phyloP scores from a whole-genome alignment of 2,113 vertebrate species.

The Uropsilus gracilis region DNA sequence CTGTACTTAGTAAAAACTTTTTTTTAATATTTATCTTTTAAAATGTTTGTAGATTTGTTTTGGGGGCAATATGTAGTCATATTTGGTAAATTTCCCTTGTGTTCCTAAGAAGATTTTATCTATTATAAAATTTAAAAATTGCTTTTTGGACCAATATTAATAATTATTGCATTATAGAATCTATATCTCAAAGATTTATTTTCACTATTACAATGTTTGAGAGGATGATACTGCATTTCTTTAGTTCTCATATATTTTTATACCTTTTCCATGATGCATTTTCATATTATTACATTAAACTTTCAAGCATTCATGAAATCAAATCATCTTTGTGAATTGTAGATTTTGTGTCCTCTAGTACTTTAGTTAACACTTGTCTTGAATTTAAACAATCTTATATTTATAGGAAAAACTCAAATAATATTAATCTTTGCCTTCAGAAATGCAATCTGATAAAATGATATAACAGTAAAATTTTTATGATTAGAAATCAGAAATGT shows the following conservation, averaged over 20 bases:
- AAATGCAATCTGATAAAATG: constrained; percentile 5
- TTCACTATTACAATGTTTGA: background rate
- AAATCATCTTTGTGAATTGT: background rate
- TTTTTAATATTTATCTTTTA: background rate
- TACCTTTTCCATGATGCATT: background rate
- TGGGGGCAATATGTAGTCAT: background rate
- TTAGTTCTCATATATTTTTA: background rate
- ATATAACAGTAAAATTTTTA: constrained; percentile 22
- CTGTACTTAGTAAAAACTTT: background rate
- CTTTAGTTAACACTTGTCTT: background rate
- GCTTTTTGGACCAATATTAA: background rate
- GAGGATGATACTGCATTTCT: background rate
- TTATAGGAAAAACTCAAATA: background rate
- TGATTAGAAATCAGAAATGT: background rate
- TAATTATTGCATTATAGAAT: background rate
- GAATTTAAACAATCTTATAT: background rate
- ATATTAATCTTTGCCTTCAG: background rate
- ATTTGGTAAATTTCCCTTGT: background rate
- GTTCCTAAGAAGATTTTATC: background rate
- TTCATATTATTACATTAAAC: background rate
- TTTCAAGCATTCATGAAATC: background rate
- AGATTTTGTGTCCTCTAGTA: background rate
- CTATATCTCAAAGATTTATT: background rate
- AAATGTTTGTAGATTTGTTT: background rate
- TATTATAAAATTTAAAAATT: background rate